Percentiles rank a stretch among this genome's conserved stretches.
These are phyloP conservation scores for Alentia gelatinosa DNA, from an alignment of 2,888 invertebrate genomes.

Conservation along the genomic window DNA sequence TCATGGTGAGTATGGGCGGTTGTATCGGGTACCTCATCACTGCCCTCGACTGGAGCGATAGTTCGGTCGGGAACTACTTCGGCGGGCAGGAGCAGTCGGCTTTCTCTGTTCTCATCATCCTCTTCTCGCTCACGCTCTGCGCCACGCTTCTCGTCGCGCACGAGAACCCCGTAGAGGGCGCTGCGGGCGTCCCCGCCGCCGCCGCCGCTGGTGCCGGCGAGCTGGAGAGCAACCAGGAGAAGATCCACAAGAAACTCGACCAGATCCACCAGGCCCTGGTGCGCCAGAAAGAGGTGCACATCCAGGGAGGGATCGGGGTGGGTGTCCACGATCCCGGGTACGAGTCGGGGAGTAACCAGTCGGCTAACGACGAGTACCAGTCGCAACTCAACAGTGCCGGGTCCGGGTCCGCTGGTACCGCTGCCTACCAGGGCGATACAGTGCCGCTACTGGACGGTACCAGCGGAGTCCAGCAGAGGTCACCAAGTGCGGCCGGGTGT, in stretches of 20 bases:
- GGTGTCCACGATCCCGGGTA: slow-evolving; percentile 72
- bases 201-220: not conserved
- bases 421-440: not conserved
- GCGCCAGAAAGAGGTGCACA: slow-evolving; percentile 50
- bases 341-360: slow-evolving; percentile 72
- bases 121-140: slow-evolving; percentile 91
- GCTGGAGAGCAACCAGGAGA: not conserved
- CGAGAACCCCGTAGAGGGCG: slow-evolving; percentile 86
- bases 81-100: slow-evolving; percentile 94
- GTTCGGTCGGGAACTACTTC: slow-evolving; percentile 83
- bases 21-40: slow-evolving; percentile 92
- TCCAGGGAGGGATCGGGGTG: not conserved
- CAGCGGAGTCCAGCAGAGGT: not conserved
- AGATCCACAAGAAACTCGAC: slow-evolving; percentile 55
- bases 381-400: not conserved
- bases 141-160: slow-evolving; percentile 93
- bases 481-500: not conserved
- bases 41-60: slow-evolving; percentile 93
- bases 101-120: slow-evolving; percentile 93
- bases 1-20: slow-evolving; percentile 97
- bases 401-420: not conserved
- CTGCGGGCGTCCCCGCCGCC: not conserved
- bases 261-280: slow-evolving; percentile 61
- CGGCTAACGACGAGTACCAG: slow-evolving; percentile 56
- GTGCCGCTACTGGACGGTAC: not conserved